A percentile compares a stretch with the other conserved stretches of the same genome.
These are phyloP conservation scores for Synergus japonicus DNA, from an alignment of 2,888 invertebrate species.

Conservation along the genomic window DNA sequence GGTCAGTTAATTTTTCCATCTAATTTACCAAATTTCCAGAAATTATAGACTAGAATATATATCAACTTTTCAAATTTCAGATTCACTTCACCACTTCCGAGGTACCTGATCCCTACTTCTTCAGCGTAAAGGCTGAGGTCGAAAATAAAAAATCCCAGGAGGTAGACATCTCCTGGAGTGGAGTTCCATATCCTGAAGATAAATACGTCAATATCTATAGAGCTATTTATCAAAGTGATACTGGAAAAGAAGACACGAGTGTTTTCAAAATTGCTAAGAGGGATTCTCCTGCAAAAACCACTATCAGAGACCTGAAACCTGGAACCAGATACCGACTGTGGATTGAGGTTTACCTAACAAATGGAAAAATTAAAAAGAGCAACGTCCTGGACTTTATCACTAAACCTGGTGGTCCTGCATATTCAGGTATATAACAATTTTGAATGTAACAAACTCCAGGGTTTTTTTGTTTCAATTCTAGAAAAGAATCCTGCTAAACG, in stretches of 20 bases:
- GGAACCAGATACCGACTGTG: slow-evolving; percentile 92
- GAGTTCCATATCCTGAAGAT: slow-evolving; percentile 92
- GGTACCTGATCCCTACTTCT: slow-evolving; percentile 87
- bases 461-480: background rate
- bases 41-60: too few relatives aligned
- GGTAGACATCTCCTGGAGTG: slow-evolving; percentile 89
- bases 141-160: slow-evolving; percentile 87
- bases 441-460: background rate
- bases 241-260: slow-evolving; percentile 85
- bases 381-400: slow-evolving; percentile 93
- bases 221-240: slow-evolving; percentile 88
- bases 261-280: slow-evolving; percentile 87
- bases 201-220: slow-evolving; percentile 94
- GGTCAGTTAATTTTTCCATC: slow-evolving; percentile 76
- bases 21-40: too few relatives aligned
- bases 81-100: slow-evolving; percentile 69
- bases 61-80: slow-evolving; percentile 54
- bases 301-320: slow-evolving; percentile 85
- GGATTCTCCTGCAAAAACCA: slow-evolving; percentile 83
- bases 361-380: slow-evolving; percentile 93
- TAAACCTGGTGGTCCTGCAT: slow-evolving; percentile 82
- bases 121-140: slow-evolving; percentile 88
- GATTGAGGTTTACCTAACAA: slow-evolving; percentile 93
- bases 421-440: background rate
- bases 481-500: background rate